Percentiles rank a stretch among this genome's conserved stretches.
phyloP scores from a whole-genome alignment of 2,888 invertebrate species.

The Meteorus cinctellus region DNA sequence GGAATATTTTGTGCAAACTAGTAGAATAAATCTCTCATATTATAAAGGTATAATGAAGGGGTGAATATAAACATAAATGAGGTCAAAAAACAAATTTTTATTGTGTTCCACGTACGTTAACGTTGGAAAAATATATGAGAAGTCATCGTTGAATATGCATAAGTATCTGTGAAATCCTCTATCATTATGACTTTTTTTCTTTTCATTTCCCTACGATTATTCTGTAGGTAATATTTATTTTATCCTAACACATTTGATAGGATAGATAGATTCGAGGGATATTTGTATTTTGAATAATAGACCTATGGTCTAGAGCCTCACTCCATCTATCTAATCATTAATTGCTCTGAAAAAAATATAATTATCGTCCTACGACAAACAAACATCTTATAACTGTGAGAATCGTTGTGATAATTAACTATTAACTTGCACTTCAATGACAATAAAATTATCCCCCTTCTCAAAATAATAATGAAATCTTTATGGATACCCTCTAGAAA shows the following conservation, averaged over 20 bases:
- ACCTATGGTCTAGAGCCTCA: background rate
- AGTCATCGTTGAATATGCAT: slow-evolving; percentile 40
- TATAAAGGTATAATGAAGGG: background rate
- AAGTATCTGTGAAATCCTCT: slow-evolving; percentile 15
- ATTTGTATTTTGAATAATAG: background rate
- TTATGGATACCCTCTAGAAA: too few relatives aligned
- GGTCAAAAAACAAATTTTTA: slow-evolving; percentile 43
- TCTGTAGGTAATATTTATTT: background rate
- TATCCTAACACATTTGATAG: background rate
- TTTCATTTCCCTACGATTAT: background rate
- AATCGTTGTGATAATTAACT: slow-evolving; percentile 55
- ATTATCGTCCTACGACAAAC: slow-evolving; percentile 20
- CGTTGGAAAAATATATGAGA: slow-evolving; percentile 45
- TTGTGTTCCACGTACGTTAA: slow-evolving; percentile 50
- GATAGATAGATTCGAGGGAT: background rate
- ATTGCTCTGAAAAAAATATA: background rate
- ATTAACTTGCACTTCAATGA: slow-evolving; percentile 55
- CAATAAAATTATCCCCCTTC: slow-evolving; percentile 50
- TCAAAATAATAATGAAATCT: background rate
- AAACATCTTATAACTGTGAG: slow-evolving; percentile 47
- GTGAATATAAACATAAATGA: background rate
- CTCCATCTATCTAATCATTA: background rate
- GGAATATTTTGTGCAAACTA: slow-evolving; percentile 2
- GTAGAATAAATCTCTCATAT: background rate
- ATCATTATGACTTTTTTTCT: too few relatives aligned